Evolutionary conservation across 2,888 invertebrate species (phyloP), one percentile per base, ranked within the genome.

Genomic region (Metacarcinus magister): DNA sequence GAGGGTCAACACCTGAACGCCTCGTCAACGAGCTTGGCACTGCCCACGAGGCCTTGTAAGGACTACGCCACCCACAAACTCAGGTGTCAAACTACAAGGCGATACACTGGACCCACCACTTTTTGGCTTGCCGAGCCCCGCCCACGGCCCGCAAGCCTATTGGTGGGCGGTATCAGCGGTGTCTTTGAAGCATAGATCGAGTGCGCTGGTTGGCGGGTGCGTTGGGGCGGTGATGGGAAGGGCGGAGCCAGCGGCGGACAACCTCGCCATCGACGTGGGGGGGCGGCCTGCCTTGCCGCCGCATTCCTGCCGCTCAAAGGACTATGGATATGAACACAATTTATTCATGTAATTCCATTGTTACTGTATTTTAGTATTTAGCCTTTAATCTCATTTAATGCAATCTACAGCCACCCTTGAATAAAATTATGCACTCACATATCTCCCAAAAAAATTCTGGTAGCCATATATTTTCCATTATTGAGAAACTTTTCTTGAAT

Each of bases 51-150:
- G 87, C 95, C 91, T 67, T 87, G 93, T 93, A 95, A 90, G 94
- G 94, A 16, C 94, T 92, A 60, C 93, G 89, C 95, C 96, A 96
- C 94, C 94, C 94, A 96, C 96, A 94, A 93, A 96, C 96, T 93
- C 94, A 96, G 96, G 96, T 95, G 96, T 96, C 94, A 95, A 92
- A 96, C 96, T 96, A 95, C 96, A 95, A 96, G 96, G 96, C 92
- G 93, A 67, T 94, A 95, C 92, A 87, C 95, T 96, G 48, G 95
- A n/a, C 60, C 96, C 95, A 75, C 60, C 94, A 94, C 92, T 95
- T 95, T 96, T 96, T 95, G 96, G 96, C 60, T 82, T n/a, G 43
- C 89, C 67, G 44, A 87, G 54, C 95, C 89, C 95, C 96, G 96
- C 96, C 96, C 95, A 54, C 93, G 13, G 39, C 13, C 93, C 92